These are phyloP conservation scores for Cerceris ruficornis DNA, from an alignment of 2,888 invertebrate species.

Conservation along the genomic window DNA sequence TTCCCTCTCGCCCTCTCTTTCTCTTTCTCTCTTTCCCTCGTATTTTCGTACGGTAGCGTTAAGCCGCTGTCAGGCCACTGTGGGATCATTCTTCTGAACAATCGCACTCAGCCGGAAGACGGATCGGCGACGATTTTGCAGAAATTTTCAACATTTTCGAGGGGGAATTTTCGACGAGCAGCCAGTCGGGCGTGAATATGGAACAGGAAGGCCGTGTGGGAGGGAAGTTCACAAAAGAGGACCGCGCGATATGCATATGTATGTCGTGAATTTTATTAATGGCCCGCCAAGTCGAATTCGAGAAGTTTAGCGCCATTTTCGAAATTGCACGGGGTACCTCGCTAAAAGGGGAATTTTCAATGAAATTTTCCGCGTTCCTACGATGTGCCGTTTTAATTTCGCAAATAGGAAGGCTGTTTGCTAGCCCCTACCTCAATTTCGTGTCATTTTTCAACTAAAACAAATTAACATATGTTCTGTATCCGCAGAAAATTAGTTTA, in stretches of 20 bases:
- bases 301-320: constrained; percentile 17
- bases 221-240: constrained; percentile 33
- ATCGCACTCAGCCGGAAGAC: constrained; percentile 33
- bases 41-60: constrained; percentile 21
- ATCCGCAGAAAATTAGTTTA: too few relatives aligned
- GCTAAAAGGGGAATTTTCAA: not conserved
- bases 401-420: too few relatives aligned
- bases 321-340: not conserved
- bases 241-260: constrained; percentile 32
- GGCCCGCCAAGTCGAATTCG: constrained; percentile 34
- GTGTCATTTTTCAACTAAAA: too few relatives aligned
- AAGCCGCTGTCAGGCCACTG: constrained; percentile 40
- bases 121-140: constrained; percentile 37
- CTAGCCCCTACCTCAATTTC: too few relatives aligned
- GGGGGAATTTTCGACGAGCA: constrained; percentile 13
- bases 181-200: constrained; percentile 39
- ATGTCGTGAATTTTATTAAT: constrained; percentile 44
- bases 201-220: constrained; percentile 26
- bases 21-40: constrained; percentile 2
- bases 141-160: constrained; percentile 33
- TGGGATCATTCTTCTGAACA: constrained; percentile 26
- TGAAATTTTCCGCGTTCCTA: too few relatives aligned
- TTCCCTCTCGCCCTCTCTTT: too few relatives aligned
- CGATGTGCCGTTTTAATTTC: too few relatives aligned
- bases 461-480: too few relatives aligned